A percentile compares a stretch with the other conserved stretches of the same genome.
Conservation (phyloP, 2,797 vertebrate species). For the Margarornis squamiger region DNA sequence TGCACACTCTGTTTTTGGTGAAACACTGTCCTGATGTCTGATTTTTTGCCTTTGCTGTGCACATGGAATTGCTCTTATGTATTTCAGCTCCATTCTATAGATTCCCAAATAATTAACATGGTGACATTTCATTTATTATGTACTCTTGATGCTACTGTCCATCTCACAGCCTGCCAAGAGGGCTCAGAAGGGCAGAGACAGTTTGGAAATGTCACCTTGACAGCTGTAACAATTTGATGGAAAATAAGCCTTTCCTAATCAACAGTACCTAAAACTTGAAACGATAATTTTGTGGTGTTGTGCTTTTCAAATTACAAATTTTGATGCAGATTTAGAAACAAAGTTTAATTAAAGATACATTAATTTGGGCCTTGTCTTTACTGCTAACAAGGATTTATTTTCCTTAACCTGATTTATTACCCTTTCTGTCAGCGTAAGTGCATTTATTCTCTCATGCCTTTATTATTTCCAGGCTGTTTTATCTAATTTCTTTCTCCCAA, state of each 20-base stretch:
- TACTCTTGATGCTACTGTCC: not conserved
- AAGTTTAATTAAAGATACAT: not conserved
- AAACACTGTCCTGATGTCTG: rapidly evolving
- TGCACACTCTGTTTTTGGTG: not conserved
- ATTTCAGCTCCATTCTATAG: not conserved
- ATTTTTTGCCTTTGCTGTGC: not conserved
- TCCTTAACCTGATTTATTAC: not conserved
- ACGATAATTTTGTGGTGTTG: rapidly evolving
- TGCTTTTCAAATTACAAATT: not conserved
- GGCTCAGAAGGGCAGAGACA: not conserved
- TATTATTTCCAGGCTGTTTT: not conserved
- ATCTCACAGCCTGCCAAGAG: not conserved
- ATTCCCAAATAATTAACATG: not conserved
- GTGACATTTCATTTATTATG: not conserved
- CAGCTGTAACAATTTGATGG: not conserved
- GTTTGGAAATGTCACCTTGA: not conserved
- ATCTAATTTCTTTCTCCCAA: not conserved
- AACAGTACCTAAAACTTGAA: not conserved
- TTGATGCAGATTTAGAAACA: not conserved
- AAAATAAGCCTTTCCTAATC: not conserved
- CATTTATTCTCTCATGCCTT: not conserved
- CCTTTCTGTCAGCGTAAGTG: not conserved
- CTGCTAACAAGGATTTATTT: not conserved
- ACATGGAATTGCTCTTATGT: not conserved
- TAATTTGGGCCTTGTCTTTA: not conserved